Conservation (phyloP, 1,140 invertebrate genomes). For the Micrasema longulum region DNA sequence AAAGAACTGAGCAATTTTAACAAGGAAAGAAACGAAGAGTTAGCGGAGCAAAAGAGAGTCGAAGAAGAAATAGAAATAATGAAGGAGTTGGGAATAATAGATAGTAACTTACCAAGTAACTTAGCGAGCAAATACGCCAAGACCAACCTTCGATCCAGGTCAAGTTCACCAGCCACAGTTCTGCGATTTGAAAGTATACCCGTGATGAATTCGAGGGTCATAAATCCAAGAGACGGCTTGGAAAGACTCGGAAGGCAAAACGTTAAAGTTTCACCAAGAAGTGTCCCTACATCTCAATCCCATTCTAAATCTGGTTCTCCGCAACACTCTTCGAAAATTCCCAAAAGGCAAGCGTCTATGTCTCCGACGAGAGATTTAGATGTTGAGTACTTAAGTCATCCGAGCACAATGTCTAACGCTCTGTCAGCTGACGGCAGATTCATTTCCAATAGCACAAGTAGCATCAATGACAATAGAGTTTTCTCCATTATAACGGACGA, state of each 20-base stretch:
- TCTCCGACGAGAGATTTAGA: constrained; percentile 60
- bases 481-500: constrained; percentile 44
- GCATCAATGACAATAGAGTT: constrained; percentile 63
- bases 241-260: constrained; percentile 52
- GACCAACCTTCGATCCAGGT: constrained; percentile 62
- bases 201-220: constrained; percentile 26
- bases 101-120: constrained; percentile 58
- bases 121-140: constrained; percentile 57
- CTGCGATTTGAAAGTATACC: constrained; percentile 60
- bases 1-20: constrained; percentile 66
- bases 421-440: constrained; percentile 60
- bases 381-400: constrained; percentile 52
- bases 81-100: constrained; percentile 64
- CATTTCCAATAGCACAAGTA: constrained; percentile 67
- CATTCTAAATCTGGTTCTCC: constrained; percentile 65
- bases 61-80: constrained; percentile 65
- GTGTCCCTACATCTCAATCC: constrained; percentile 62
- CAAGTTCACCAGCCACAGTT: constrained; percentile 63
- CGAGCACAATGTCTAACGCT: constrained; percentile 57
- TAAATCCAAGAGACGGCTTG: constrained; percentile 19
- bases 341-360: constrained; percentile 64
- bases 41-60: constrained; percentile 62
- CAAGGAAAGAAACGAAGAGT: constrained; percentile 65
- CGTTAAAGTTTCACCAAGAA: constrained; percentile 59
- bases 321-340: constrained; percentile 64